phyloP scores from a whole-genome alignment of 2,888 invertebrate genomes.

The Onchidella celtica region DNA sequence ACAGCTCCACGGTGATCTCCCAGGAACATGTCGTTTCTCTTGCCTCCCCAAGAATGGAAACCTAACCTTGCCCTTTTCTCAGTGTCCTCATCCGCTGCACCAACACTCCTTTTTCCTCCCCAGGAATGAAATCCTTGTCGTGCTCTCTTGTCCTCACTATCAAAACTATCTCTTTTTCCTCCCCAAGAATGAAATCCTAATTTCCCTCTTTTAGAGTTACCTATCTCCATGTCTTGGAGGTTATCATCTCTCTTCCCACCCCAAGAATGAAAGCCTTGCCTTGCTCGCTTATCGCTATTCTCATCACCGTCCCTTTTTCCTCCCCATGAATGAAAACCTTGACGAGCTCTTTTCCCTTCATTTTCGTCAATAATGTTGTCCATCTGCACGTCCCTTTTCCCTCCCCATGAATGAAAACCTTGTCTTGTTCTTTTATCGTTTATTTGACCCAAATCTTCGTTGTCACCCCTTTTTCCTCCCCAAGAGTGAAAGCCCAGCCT shows the following conservation, averaged over 20 bases:
- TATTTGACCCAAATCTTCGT: no score
- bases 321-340: conserved; percentile 27
- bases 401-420: conserved; percentile 32
- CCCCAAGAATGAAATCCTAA: conserved; percentile 15
- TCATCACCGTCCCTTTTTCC: neutral
- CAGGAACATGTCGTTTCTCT: neutral
- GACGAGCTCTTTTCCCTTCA: neutral
- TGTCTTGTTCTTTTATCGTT: neutral
- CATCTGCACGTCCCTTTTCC: neutral
- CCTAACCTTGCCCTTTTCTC: neutral
- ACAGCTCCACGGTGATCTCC: neutral
- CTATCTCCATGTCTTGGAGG: no score
- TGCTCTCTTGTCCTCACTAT: neutral
- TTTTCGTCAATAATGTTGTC: no score
- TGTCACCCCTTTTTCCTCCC: neutral
- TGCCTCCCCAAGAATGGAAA: conserved; percentile 12
- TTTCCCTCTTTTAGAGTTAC: no score
- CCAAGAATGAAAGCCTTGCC: conserved; percentile 13
- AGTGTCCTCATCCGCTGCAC: neutral
- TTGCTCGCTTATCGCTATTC: neutral
- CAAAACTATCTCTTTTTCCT: no score
- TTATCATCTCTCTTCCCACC: conserved; percentile 19
- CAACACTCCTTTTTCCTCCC: neutral
- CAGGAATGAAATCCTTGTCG: conserved; percentile 3
- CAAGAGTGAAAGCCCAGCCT: conserved; percentile 2